Evolutionary conservation across 2,888 invertebrate genomes (phyloP), one percentile per base, ranked within the genome.

Genomic region (Anorthoa munda): DNA sequence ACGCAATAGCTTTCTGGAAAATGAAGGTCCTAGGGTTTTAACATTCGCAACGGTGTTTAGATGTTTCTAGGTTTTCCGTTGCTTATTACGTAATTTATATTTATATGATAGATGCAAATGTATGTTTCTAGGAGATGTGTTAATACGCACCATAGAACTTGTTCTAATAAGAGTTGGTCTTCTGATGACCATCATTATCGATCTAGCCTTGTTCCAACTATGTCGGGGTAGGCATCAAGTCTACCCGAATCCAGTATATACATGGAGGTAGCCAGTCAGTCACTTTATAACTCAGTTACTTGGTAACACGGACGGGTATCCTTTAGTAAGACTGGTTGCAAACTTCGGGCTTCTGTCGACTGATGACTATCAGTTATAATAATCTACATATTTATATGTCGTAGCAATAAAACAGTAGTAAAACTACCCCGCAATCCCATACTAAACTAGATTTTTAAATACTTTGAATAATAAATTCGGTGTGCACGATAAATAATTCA

Each of bases 401-500:
- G 13, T 26, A 23, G 31, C 51, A 39, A 82, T 82, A 80, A 68
- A 72, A 70, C 61, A 61, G 55, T 67, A 70, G 71, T 75, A 64
- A 70, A 79, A 75, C 67, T 58, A 64, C 67, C 60, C 51, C 53
- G 11, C 11, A 45, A 56, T 68, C 2, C 46, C 50, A 23, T 26
- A 46, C 7, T 68, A 58, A 76, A 78, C 65, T 80, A 77, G 69
- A 58, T 75, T 79, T 80, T 39, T 59, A 59, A 13, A 5, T 75
- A 82, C 69, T 70, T 74, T 72, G 81, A 77, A 86, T 85, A 83
- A 78, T 81, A 81, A 72, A 79, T 78, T 71, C 77, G 21, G 15
- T 48, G 46, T 51, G 31, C 70, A 56, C 45, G 51, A 76, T 85
- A 87, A 87, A 86, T 79, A 67, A 85, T 84, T 88, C 86, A 87